Conservation (phyloP, 2,113 vertebrate genomes). For the Rhineura floridana region DNA sequence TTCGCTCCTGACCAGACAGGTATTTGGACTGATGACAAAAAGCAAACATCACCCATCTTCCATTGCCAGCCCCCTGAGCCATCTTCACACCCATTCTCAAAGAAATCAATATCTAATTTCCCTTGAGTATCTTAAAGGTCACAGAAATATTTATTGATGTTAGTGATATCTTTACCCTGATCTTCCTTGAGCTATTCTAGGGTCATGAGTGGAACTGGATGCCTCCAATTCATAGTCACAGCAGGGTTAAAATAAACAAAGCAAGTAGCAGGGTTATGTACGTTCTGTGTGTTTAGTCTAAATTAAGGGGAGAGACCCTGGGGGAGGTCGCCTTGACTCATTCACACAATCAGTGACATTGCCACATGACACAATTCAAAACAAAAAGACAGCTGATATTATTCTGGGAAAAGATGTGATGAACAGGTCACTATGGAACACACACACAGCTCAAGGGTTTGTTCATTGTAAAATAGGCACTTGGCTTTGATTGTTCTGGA, state of each 20-base stretch:
- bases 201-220: background rate
- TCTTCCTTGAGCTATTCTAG: slow-evolving; percentile 9
- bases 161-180: slow-evolving; percentile 25
- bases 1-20: background rate
- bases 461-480: background rate
- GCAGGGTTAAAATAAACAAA: slow-evolving; percentile 1
- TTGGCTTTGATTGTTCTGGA: background rate
- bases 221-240: slow-evolving; percentile 12
- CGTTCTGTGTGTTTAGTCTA: slow-evolving; percentile 12
- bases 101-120: slow-evolving; percentile 39
- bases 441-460: background rate
- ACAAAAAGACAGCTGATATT: background rate
- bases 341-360: background rate
- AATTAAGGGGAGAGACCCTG: background rate
- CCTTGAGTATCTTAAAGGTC: slow-evolving; percentile 40
- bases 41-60: slow-evolving; percentile 14
- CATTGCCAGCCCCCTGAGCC: slow-evolving; percentile 33
- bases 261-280: background rate
- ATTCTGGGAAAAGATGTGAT: background rate
- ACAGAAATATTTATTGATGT: slow-evolving; percentile 12
- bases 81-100: slow-evolving; percentile 31
- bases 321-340: background rate
- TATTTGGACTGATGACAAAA: slow-evolving; percentile 1
- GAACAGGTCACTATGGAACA: background rate
- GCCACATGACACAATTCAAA: background rate